Evolutionary conservation across 2,797 vertebrate species (phyloP).

Genomic region (Sebastes oblongus): DNA sequence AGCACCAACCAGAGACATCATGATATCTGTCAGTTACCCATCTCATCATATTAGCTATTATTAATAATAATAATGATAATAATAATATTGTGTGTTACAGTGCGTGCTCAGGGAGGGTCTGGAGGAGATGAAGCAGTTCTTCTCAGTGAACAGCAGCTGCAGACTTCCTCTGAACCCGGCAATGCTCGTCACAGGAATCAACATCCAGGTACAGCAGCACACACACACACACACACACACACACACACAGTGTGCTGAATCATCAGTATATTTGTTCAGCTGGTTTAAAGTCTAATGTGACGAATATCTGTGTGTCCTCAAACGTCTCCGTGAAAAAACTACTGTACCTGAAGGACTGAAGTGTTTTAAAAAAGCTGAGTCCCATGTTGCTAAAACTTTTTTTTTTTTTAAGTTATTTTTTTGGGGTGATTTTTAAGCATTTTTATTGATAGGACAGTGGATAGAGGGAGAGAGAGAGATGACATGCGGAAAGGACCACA

Average conservation of each 20-base stretch:
- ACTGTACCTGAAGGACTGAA: neutral
- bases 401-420: neutral
- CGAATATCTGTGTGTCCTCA: neutral
- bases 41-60: neutral
- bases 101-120: conserved; percentile 87
- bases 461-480: too few species aligned
- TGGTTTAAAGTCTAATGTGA: neutral
- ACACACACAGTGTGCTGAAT: neutral
- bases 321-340: neutral
- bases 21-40: neutral
- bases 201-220: too few species aligned
- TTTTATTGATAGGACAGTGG: too few species aligned
- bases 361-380: neutral
- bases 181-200: conserved; percentile 88
- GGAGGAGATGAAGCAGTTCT: conserved; percentile 92
- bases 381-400: neutral
- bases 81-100: conserved; percentile 65
- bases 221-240: neutral
- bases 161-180: conserved; percentile 94
- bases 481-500: too few species aligned
- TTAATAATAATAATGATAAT: neutral
- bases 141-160: conserved; percentile 87
- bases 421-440: too few species aligned
- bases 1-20: neutral
- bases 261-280: too few species aligned